Evolutionary conservation across 2,113 vertebrate species (phyloP), one percentile per base, ranked within the genome.

Genomic region (Lota lota): DNA sequence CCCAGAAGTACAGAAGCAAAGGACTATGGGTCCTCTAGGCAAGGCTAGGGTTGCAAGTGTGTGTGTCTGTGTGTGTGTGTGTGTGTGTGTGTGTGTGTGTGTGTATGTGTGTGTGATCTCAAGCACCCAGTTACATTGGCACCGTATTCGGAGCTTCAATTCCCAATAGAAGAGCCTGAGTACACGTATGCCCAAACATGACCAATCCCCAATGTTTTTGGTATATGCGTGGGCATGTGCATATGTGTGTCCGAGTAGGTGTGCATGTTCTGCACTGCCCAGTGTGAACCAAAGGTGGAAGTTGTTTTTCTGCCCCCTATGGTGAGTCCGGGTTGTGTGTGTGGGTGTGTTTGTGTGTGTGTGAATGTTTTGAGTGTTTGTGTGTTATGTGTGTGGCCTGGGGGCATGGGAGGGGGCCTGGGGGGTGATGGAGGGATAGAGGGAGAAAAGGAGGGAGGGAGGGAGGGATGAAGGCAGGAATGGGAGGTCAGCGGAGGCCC

Each of bases 251-350:
- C 4, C 1, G 28, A n/a, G 62, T 19, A 33, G 36, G 62, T 19
- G 62, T 75, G 75, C 78, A 69, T 73, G 79, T 87, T 77, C 79
- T 20, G 83, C 73, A 80, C 80, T 82, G 82, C 89, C 85, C 85
- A 89, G 89, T 88, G 83, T 78, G 91, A 91, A 84, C 86, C 85
- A 85, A 80, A 87, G 87, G 88, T 91, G 88, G 86, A 91, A 88
- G 89, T 93, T 92, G 90, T 90, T 92, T 92, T 92, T 92, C 85
- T 92, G 88, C 90, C 90, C 88, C 91, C 91, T 89, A 84, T 68
- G 74, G 91, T 81, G 83, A 80, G 79, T 86, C 83, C 86, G 79
- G 76, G 22, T 3, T 24, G 22, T 33, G 21, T 33, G 21, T 33
- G 74, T 83, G 70, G 28, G 61, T 18, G 61, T 62, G 19, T 59